Conservation (phyloP, 1,140 invertebrate species). For the Zaprionus ghesquierei region DNA sequence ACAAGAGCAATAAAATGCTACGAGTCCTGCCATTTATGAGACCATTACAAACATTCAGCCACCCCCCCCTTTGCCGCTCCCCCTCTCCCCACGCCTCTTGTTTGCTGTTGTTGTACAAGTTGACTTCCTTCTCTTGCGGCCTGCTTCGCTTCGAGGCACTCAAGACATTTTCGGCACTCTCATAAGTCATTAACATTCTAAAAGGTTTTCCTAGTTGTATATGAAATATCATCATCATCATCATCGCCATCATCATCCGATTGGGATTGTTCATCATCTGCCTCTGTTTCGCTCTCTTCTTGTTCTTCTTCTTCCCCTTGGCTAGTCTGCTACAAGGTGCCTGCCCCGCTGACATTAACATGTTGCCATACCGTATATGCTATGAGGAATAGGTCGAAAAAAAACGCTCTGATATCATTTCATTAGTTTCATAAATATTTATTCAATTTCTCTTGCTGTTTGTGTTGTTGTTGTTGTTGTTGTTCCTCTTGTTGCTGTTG, state of each 20-base stretch:
- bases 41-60: slow-evolving; percentile 38
- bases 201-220: slow-evolving; percentile 70
- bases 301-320: background rate
- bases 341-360: slow-evolving; percentile 8
- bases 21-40: slow-evolving; percentile 46
- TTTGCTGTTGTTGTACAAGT: slow-evolving; percentile 3
- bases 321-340: background rate
- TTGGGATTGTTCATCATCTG: slow-evolving; percentile 18
- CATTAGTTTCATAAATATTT: slow-evolving; percentile 81
- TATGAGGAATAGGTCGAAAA: background rate
- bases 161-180: slow-evolving; percentile 51
- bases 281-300: background rate
- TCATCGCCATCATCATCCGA: slow-evolving; percentile 17
- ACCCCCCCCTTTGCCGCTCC: background rate
- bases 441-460: slow-evolving; percentile 61
- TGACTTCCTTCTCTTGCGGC: background rate
- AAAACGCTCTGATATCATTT: slow-evolving; percentile 67
- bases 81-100: background rate
- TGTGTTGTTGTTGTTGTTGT: no score
- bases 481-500: no score
- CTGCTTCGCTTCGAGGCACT: slow-evolving; percentile 10
- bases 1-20: slow-evolving; percentile 68
- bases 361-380: slow-evolving; percentile 2
- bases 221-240: slow-evolving; percentile 42
- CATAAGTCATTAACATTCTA: slow-evolving; percentile 77